Percentiles rank a stretch among this genome's conserved stretches.
Evolutionary conservation across 2,113 vertebrate genomes (phyloP).

Genomic region (Speoplatyrhinus poulsoni): DNA sequence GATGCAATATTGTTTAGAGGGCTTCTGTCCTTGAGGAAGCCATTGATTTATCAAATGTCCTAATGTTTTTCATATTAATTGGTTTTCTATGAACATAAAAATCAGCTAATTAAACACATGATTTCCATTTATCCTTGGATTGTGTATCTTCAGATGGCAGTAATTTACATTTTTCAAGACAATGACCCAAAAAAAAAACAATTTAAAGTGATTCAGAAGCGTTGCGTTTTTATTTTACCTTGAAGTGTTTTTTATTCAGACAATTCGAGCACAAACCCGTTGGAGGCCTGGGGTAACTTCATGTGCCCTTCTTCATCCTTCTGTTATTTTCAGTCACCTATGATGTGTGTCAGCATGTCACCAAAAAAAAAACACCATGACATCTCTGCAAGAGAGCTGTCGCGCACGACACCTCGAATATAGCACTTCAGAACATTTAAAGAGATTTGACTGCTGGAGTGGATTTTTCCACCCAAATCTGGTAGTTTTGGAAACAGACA

Average conservation of each 20-base stretch:
- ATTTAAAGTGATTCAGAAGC: too few relatives aligned
- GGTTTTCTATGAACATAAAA: neutral
- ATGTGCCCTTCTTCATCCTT: conserved; percentile 11
- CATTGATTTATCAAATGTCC: too few relatives aligned
- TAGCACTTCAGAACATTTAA: neutral
- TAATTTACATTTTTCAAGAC: neutral
- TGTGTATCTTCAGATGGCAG: neutral
- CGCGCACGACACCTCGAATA: conserved; percentile 39
- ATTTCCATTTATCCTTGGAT: neutral
- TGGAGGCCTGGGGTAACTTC: neutral
- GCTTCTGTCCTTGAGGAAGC: too few relatives aligned
- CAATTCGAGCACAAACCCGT: neutral
- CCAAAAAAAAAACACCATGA: conserved; percentile 41
- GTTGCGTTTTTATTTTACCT: too few relatives aligned
- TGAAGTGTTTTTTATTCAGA: neutral
- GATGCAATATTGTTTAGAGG: too few relatives aligned
- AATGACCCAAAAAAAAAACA: too few relatives aligned
- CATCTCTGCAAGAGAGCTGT: conserved; percentile 56
- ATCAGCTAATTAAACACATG: neutral
- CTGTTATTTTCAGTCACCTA: conserved; percentile 17
- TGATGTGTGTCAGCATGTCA: conserved; percentile 54
- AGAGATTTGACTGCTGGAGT: too few relatives aligned
- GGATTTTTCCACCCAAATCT: too few relatives aligned
- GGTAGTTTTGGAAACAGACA: too few relatives aligned
- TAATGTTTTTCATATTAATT: neutral